Conservation (phyloP, 2,797 vertebrate genomes). For the Meda fulgida region DNA sequence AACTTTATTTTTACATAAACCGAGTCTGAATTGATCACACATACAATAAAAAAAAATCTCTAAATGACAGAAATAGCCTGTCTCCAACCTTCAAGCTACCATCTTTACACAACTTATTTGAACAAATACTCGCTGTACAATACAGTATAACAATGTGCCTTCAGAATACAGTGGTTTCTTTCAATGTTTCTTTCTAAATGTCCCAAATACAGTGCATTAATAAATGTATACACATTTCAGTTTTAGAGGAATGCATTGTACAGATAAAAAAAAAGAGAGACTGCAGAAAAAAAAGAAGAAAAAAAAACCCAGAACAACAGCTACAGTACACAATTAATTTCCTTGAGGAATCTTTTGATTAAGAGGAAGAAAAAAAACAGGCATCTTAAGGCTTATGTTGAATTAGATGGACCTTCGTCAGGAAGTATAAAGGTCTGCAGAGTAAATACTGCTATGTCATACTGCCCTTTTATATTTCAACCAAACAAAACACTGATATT, state of each 20-base stretch:
- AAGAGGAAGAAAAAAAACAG: conserved; percentile 74
- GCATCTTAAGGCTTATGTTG: conserved; percentile 81
- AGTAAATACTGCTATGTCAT: conserved; percentile 64
- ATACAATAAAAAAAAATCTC: conserved; percentile 81
- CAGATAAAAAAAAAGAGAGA: conserved; percentile 63
- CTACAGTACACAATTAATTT: conserved; percentile 72
- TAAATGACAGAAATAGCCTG: conserved; percentile 77
- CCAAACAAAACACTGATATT: conserved; percentile 66
- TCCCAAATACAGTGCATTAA: conserved; percentile 73
- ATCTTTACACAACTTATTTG: conserved; percentile 69
- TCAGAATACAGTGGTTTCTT: conserved; percentile 75
- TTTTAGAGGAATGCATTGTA: conserved; percentile 72
- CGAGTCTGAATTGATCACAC: conserved; percentile 81
- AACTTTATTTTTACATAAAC: conserved; percentile 88
- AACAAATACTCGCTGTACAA: conserved; percentile 68
- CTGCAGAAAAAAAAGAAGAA: conserved; percentile 70
- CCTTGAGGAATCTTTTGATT: conserved; percentile 74
- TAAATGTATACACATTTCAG: conserved; percentile 66
- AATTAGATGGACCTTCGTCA: conserved; percentile 66
- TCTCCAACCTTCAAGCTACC: conserved; percentile 68
- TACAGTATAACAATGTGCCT: conserved; percentile 75
- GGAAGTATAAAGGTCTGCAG: conserved; percentile 63
- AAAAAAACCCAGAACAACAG: conserved; percentile 74
- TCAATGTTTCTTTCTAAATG: conserved; percentile 58
- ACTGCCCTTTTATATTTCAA: conserved; percentile 63